Evolutionary conservation across 2,113 vertebrate genomes (phyloP).

Genomic region (Ageneiosus marmoratus): DNA sequence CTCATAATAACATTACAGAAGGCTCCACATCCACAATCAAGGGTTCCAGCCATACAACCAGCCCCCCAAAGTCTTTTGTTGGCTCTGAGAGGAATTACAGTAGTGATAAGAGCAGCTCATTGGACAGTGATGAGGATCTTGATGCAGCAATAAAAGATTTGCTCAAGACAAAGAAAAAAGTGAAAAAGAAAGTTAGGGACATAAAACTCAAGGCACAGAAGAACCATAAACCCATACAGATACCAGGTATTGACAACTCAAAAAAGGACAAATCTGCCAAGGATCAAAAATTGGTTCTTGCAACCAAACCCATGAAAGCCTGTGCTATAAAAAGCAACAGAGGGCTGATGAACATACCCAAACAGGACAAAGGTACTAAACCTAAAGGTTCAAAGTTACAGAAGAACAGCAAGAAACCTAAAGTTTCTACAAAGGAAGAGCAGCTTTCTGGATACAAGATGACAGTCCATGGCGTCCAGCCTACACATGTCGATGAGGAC

Average conservation of each 20-base stretch:
- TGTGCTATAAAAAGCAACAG: slow-evolving; percentile 67
- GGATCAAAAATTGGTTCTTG: slow-evolving; percentile 52
- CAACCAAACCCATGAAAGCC: slow-evolving; percentile 64
- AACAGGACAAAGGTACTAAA: slow-evolving; percentile 50
- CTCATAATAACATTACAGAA: slow-evolving; percentile 12
- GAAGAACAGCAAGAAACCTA: slow-evolving; percentile 10
- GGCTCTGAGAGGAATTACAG: slow-evolving; percentile 60
- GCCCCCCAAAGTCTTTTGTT: slow-evolving; percentile 25
- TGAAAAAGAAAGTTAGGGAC: slow-evolving; percentile 80
- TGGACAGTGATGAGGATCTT: slow-evolving; percentile 95
- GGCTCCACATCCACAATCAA: slow-evolving; percentile 21
- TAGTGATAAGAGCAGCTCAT: slow-evolving; percentile 90
- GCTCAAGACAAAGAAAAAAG: slow-evolving; percentile 85
- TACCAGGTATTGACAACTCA: slow-evolving; percentile 47
- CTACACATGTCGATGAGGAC: slow-evolving; percentile 67
- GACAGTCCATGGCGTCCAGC: slow-evolving; percentile 1
- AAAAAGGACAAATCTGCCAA: slow-evolving; percentile 52
- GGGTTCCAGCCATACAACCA: slow-evolving; percentile 30
- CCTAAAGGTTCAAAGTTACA: slow-evolving; percentile 33
- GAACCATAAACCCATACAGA: slow-evolving; percentile 66
- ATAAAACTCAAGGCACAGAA: slow-evolving; percentile 74
- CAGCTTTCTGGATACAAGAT: neutral
- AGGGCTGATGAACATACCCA: slow-evolving; percentile 44
- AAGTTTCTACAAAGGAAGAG: slow-evolving; percentile 48
- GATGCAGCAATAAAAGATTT: slow-evolving; percentile 92